A percentile compares a stretch with the other conserved stretches of the same genome.
These are phyloP conservation scores for Cynopterus sphinx DNA, from an alignment of 2,797 vertebrate species.

Conservation along the genomic window DNA sequence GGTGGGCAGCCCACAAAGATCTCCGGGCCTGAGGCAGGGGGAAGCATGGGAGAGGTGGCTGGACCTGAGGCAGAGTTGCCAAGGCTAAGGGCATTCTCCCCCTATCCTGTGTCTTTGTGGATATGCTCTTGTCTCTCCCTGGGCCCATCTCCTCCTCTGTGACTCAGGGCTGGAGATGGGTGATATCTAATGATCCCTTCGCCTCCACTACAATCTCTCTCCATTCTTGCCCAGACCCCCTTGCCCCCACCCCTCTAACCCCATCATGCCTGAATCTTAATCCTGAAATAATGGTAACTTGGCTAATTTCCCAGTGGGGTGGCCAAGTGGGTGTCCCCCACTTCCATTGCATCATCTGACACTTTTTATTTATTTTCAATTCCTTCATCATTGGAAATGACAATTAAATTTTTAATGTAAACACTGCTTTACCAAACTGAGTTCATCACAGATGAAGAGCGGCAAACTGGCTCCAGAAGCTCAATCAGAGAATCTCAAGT, in stretches of 20 bases:
- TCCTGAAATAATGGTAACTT: neutral
- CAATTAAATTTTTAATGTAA: slow-evolving; percentile 54
- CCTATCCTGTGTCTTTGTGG: neutral
- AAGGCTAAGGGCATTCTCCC: neutral
- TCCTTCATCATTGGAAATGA: slow-evolving; percentile 55
- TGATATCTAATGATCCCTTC: neutral
- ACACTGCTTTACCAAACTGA: slow-evolving; percentile 47
- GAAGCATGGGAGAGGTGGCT: neutral
- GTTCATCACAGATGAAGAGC: slow-evolving; percentile 33
- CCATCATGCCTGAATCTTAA: neutral
- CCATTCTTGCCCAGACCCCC: neutral
- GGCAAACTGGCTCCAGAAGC: too few relatives aligned
- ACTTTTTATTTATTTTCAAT: slow-evolving; percentile 67
- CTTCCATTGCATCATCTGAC: neutral
- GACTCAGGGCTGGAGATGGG: neutral
- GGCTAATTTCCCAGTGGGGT: neutral
- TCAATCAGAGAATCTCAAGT: neutral
- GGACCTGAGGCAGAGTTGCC: neutral
- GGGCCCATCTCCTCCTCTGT: neutral
- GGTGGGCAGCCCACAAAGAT: too few relatives aligned
- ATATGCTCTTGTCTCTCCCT: neutral
- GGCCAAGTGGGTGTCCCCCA: too few relatives aligned
- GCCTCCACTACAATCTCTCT: neutral
- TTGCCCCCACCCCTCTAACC: neutral
- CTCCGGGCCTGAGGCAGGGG: neutral